Percentiles rank a stretch among this genome's conserved stretches.
These are phyloP conservation scores for Macroteleia sp. DNA, from an alignment of 2,888 invertebrate genomes.

Conservation along the genomic window DNA sequence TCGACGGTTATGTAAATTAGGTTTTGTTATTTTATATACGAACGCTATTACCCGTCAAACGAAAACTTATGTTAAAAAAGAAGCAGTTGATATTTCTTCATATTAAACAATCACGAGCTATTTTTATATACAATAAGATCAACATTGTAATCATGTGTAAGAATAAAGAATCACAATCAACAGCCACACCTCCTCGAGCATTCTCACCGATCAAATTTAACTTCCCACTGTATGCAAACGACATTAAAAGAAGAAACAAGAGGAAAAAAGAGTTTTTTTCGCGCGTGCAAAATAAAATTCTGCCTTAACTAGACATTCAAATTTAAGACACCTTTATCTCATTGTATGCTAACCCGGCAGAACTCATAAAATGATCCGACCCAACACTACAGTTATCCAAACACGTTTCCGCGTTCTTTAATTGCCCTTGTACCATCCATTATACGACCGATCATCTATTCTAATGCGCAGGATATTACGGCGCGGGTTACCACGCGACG, in stretches of 20 bases:
- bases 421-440: constrained; percentile 40
- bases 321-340: constrained; percentile 48
- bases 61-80: too few species aligned
- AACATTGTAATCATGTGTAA: too few species aligned
- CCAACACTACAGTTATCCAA: constrained; percentile 40
- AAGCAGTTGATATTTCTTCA: too few species aligned
- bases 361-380: constrained; percentile 42
- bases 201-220: constrained; percentile 25
- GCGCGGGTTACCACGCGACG: constrained; percentile 1
- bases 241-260: neutral
- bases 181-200: constrained; percentile 4
- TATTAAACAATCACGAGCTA: too few species aligned
- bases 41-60: too few species aligned
- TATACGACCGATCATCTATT: constrained; percentile 37
- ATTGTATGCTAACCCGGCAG: constrained; percentile 43
- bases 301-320: constrained; percentile 33
- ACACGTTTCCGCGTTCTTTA: constrained; percentile 54
- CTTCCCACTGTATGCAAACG: constrained; percentile 39
- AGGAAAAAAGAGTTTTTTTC: neutral
- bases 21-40: too few species aligned
- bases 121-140: too few species aligned
- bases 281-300: constrained; percentile 26
- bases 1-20: too few species aligned
- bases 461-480: constrained; percentile 33
- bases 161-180: too few species aligned